phyloP scores from a whole-genome alignment of 2,113 vertebrate species.

The Ailurus styani region DNA sequence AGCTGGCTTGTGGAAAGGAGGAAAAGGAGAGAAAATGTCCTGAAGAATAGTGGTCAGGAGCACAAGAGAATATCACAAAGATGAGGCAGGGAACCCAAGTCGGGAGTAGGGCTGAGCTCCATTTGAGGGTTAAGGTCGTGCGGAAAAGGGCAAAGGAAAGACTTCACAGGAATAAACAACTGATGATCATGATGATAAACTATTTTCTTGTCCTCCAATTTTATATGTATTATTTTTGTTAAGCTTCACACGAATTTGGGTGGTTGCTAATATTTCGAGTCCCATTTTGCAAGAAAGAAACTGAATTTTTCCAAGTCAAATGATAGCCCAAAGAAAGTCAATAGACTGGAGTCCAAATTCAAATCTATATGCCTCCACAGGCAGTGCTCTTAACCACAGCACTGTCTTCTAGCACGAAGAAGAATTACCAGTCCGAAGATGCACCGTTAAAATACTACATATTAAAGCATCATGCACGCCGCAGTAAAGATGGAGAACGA shows the following conservation, averaged over 20 bases:
- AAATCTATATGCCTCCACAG: not conserved
- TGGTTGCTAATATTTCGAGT: not conserved
- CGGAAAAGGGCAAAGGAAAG: not conserved
- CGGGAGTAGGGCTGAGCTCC: not conserved
- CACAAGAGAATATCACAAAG: not conserved
- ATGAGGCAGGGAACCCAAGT: not conserved
- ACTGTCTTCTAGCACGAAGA: not conserved
- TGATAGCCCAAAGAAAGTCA: not conserved
- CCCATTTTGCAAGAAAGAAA: not conserved
- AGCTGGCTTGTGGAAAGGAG: not conserved
- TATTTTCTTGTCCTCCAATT: not conserved
- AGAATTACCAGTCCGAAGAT: not conserved
- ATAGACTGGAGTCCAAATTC: not conserved
- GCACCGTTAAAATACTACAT: not conserved
- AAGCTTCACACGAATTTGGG: not conserved
- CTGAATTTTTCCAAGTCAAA: not conserved
- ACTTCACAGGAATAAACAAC: not conserved
- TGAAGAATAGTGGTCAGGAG: not conserved
- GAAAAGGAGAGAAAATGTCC: not conserved
- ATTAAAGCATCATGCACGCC: not conserved
- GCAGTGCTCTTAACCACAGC: not conserved
- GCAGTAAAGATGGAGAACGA: not conserved
- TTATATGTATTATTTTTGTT: not conserved
- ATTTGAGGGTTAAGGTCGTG: not conserved
- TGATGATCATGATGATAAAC: not conserved